These are phyloP conservation scores for Synanthedon tipuliformis DNA, from an alignment of 2,888 invertebrate genomes.

Conservation along the genomic window DNA sequence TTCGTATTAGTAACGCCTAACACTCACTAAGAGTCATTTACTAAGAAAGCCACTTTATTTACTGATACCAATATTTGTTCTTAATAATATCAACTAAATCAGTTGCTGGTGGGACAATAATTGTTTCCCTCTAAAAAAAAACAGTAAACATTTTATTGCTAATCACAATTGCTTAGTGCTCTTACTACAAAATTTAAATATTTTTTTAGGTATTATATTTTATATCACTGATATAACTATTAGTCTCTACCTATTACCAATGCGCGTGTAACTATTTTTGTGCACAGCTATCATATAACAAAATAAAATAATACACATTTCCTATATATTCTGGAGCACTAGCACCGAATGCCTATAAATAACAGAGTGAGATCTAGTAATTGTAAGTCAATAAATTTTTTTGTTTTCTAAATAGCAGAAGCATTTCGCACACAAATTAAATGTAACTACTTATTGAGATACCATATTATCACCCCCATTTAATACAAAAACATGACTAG, in stretches of 20 bases:
- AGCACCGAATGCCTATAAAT: conserved; percentile 48
- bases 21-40: no score
- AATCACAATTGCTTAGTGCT: not conserved
- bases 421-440: not conserved
- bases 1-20: no score
- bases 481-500: not conserved
- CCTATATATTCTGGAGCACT: conserved; percentile 38
- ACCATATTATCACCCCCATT: not conserved
- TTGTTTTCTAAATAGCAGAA: not conserved
- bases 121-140: no score
- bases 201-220: no score
- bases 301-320: conserved; percentile 15
- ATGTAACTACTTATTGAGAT: not conserved
- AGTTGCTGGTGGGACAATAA: no score
- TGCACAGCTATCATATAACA: conserved; percentile 26
- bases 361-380: conserved; percentile 28
- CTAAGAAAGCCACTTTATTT: no score
- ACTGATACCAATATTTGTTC: no score
- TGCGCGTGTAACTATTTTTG: not conserved
- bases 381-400: not conserved
- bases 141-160: no score
- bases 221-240: no score
- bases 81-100: no score
- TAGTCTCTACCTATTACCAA: no score
- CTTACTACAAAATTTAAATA: not conserved